Evolutionary conservation across 2,113 vertebrate species (phyloP), one percentile per base, ranked within the genome.

Genomic region (Peromyscus polionotus): DNA sequence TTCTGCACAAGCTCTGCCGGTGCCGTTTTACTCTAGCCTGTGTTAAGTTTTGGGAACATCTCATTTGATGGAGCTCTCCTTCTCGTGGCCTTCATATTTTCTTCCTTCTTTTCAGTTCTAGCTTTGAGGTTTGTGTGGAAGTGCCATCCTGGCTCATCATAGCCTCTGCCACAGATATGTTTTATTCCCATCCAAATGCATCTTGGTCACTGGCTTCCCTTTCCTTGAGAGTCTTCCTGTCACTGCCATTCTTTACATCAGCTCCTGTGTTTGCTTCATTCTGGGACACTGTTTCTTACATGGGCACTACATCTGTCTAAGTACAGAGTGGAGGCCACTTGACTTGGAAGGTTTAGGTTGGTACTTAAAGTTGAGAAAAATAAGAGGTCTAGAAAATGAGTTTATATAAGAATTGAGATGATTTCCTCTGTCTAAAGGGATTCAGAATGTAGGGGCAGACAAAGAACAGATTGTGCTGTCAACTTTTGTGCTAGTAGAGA

Each of bases 121-220:
- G 20, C 54, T 95, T 88, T 70, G 7, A 93, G 16, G 16, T 91
- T 85, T 94, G 68, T 88, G 54, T 88, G 22, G 28, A 93, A 68
- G 79, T 63, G 63, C 8, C 1, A 9, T 75, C 19, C 31, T 73
- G n/a, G 22, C n/a, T n/a, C 9, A 36, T 42, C 13, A 70, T 7
- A 11, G 14, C 10, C 45, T 31, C 22, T 80, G 19, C 8, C 33
- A 36, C 6, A 16, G 5, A 65, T 72, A 31, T 13, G 26, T 70
- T 77, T 6, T 91, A 26, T 77, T 79, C 59, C 61, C 10, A 5
- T 93, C 51, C 2, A 13, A 68, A 19, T 9, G 1, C 87, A 14
- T 57, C 3, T 39, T 72, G 83, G 59, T 54, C 3, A 10, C 24
- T 45, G 16, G 13, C 7, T 93, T 93, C 91, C 14, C 63, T 72